Percentiles rank a stretch among this genome's conserved stretches.
phyloP scores from a whole-genome alignment of 2,888 invertebrate genomes.

The Lissonota sp. region DNA sequence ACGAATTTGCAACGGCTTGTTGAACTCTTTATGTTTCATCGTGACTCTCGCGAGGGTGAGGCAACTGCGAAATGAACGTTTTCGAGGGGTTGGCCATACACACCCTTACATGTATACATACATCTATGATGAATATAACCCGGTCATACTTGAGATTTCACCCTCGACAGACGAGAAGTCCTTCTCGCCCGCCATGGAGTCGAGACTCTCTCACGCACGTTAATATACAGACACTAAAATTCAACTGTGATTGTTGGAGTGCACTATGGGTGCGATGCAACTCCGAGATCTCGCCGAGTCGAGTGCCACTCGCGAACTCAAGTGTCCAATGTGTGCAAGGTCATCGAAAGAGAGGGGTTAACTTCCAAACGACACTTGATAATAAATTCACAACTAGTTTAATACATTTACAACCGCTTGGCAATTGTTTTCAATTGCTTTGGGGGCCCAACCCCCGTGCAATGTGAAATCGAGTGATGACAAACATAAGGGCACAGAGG shows the following conservation, averaged over 20 bases:
- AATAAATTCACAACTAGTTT: slow-evolving; percentile 68
- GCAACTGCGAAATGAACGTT: slow-evolving; percentile 71
- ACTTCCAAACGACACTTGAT: slow-evolving; percentile 37
- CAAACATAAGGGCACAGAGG: too few species aligned
- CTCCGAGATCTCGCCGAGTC: slow-evolving; percentile 52
- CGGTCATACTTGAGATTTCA: slow-evolving; percentile 51
- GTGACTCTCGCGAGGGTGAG: slow-evolving; percentile 18
- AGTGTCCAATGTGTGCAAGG: slow-evolving; percentile 34
- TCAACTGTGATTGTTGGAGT: slow-evolving; percentile 35
- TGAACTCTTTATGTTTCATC: slow-evolving; percentile 69
- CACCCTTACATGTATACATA: neutral
- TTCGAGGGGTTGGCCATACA: slow-evolving; percentile 40
- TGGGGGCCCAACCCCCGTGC: slow-evolving; percentile 3
- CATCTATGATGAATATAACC: neutral
- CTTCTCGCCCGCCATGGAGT: slow-evolving; percentile 52
- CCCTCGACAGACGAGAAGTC: slow-evolving; percentile 55
- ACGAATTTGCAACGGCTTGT: slow-evolving; percentile 71
- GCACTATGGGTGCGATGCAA: slow-evolving; percentile 35
- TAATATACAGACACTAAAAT: slow-evolving; percentile 34
- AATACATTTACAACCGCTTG: slow-evolving; percentile 77
- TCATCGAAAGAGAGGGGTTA: slow-evolving; percentile 25
- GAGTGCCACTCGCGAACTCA: slow-evolving; percentile 45
- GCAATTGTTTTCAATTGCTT: slow-evolving; percentile 74
- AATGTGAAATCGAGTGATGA: too few species aligned
- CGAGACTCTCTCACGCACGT: slow-evolving; percentile 64